Base-by-base conservation (phyloP, 2,113 vertebrate genomes). In the Daubentonia madagascariensis region DNA sequence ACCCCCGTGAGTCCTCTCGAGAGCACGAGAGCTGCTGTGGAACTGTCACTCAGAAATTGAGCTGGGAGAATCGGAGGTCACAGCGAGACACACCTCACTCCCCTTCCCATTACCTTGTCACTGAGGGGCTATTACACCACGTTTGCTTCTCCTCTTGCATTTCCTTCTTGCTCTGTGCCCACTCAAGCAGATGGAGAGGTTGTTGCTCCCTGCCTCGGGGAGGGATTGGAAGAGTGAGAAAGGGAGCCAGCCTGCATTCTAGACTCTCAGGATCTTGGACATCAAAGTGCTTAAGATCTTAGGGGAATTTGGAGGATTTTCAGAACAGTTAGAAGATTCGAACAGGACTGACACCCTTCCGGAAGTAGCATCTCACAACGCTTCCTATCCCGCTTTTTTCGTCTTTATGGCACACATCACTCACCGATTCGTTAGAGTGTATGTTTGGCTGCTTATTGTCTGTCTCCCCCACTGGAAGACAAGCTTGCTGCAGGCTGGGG, bases 391-490 rank as follows among this genome's bases (percentile, higher is more conserved):
- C 63, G 43, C 22, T 20, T 28, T 72, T 30, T 52, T 32, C 6
- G 14, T 25, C 37, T 50, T 4, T 1, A 4, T 8, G 86, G 59
- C 13, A 9, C 2, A 0, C 25, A 1, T 25, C 17, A 1, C 63
- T 35, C 25, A 22, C 50, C 18, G 80, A 52, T 63, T 20, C 5
- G 43, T n/a, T 3, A 1, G n/a, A 40, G n/a, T 18, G 18, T 6
- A 4, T 0, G 0, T 22, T 37, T 65, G 28, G 23, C 12, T 73
- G 23, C 28, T 35, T 8, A 23, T 25, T 12, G 3, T 45, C 68
- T 40, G 35, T 43, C 35, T 40, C 17, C 32, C 37, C 4, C 11
- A 5, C 9, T 1, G 17, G 72, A 59, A 81, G 22, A 28, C 45
- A 13, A 76, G 67, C 16, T 5, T 40, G 37, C 70, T 18, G 23